Evolutionary conservation across 92 coral and sea anemone genomes (phyloP).

Genomic region (Zoanthus solanderi): DNA sequence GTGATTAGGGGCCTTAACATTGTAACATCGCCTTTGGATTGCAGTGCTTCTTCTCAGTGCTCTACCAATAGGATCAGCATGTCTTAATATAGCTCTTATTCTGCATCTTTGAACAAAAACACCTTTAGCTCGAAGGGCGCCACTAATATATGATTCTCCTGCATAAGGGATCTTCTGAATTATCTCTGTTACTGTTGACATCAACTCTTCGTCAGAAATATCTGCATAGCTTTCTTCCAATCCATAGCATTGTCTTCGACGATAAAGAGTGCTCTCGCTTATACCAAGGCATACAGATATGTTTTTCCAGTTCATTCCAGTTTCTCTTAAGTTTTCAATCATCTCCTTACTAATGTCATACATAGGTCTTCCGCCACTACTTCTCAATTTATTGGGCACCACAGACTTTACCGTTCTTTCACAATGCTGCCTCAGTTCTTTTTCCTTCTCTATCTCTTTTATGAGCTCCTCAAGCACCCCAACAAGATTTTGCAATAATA

Average conservation of each 20-base stretch:
- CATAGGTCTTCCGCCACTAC: conserved; percentile 65
- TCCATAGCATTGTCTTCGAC: conserved; percentile 60
- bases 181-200: conserved; percentile 46
- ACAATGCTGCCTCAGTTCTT: background rate
- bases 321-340: conserved; percentile 64
- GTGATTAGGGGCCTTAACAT: conserved; percentile 63
- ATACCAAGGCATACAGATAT: conserved; percentile 68
- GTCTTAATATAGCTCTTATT: conserved; percentile 50
- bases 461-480: conserved; percentile 32
- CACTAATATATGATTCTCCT: conserved; percentile 64
- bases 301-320: conserved; percentile 74
- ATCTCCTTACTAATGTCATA: conserved; percentile 62
- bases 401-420: conserved; percentile 20
- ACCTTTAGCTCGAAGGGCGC: conserved; percentile 67
- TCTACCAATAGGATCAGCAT: conserved; percentile 63
- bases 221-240: conserved; percentile 56
- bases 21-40: conserved; percentile 65
- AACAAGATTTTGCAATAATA: conserved; percentile 28
- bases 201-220: conserved; percentile 54
- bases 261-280: conserved; percentile 69
- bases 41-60: conserved; percentile 65
- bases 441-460: conserved; percentile 19
- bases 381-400: conserved; percentile 44
- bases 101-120: conserved; percentile 69
- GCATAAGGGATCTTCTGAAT: conserved; percentile 68